Evolutionary conservation across 1,140 invertebrate species (phyloP).

Genomic region (Magallana angulata): DNA sequence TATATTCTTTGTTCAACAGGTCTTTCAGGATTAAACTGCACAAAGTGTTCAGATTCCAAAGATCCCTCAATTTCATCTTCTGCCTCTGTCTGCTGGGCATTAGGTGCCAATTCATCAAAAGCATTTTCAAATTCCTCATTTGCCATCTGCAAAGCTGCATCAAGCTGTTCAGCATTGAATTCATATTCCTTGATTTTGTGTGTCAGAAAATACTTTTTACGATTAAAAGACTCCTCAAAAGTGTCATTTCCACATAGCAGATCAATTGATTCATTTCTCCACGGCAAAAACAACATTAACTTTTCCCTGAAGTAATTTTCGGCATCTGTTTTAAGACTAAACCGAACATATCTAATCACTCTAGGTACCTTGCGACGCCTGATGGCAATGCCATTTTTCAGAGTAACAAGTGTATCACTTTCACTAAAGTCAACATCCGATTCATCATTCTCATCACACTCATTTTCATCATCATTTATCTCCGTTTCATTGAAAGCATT

Average conservation of each 20-base stretch:
- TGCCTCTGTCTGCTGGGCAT: conserved; percentile 2
- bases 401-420: background rate
- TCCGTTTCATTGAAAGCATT: background rate
- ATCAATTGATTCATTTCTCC: too few species aligned
- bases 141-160: background rate
- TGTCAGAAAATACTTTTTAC: background rate
- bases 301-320: too few species aligned
- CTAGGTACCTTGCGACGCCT: background rate
- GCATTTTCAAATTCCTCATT: background rate
- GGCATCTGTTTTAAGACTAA: background rate
- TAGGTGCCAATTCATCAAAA: conserved; percentile 30
- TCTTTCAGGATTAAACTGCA: conserved; percentile 37
- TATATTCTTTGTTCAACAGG: conserved; percentile 41
- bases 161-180: conserved; percentile 18
- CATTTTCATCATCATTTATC: conserved; percentile 19
- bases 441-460: background rate
- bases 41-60: conserved; percentile 1
- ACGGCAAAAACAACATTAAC: too few species aligned
- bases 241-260: too few species aligned
- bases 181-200: conserved; percentile 16
- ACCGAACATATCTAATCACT: too few species aligned
- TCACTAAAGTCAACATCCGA: background rate
- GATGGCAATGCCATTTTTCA: conserved; percentile 51
- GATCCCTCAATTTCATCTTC: conserved; percentile 9
- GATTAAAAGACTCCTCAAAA: background rate